A percentile compares a stretch with the other conserved stretches of the same genome.
These are phyloP conservation scores for Apoda limacodes DNA, from an alignment of 2,888 invertebrate genomes.

Conservation along the genomic window DNA sequence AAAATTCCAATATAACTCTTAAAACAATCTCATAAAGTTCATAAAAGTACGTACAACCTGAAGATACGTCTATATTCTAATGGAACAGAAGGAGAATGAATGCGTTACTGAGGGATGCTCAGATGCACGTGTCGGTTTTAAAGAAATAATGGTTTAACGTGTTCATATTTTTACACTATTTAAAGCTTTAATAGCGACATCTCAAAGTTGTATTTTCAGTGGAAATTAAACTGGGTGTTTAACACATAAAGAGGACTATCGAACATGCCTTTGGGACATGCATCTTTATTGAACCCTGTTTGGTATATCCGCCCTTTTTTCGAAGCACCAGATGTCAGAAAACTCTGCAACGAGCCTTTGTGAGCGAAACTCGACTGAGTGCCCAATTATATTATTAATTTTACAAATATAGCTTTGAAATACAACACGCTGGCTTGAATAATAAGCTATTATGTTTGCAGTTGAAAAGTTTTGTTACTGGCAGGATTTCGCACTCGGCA, in stretches of 20 bases:
- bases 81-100: too few relatives aligned
- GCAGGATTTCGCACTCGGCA: too few relatives aligned
- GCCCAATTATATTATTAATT: constrained; percentile 71
- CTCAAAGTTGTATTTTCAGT: constrained; percentile 22
- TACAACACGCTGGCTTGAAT: constrained; percentile 59
- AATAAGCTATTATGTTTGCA: constrained; percentile 44
- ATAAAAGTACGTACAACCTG: constrained; percentile 16
- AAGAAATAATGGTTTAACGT: too few relatives aligned
- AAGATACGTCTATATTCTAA: constrained; percentile 24
- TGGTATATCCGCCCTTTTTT: constrained; percentile 67
- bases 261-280: constrained; percentile 48
- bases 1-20: constrained; percentile 16
- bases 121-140: constrained; percentile 50
- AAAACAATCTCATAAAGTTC: constrained; percentile 23
- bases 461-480: constrained; percentile 16
- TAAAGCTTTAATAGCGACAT: too few relatives aligned
- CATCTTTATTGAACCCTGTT: constrained; percentile 56
- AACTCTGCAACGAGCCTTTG: constrained; percentile 33
- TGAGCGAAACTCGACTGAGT: constrained; percentile 42
- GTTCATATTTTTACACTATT: too few relatives aligned
- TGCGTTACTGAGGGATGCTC: constrained; percentile 64
- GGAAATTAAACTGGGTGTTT: constrained; percentile 11
- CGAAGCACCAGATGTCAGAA: constrained; percentile 56
- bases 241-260: constrained; percentile 11
- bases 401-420: constrained; percentile 64